These are phyloP conservation scores for Tapirus indicus DNA, from an alignment of 2,797 vertebrate genomes.

Conservation along the genomic window DNA sequence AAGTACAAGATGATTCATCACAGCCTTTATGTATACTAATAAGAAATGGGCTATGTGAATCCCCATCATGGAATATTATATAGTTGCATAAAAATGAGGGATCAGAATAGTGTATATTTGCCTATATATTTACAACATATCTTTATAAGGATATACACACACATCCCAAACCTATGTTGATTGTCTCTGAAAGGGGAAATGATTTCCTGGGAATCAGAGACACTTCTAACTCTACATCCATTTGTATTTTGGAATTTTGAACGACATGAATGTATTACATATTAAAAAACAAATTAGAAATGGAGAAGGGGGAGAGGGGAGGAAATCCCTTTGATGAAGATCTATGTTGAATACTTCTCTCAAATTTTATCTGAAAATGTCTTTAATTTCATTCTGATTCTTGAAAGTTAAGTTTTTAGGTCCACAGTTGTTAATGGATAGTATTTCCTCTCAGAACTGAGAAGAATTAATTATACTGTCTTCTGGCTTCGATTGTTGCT, in stretches of 20 bases:
- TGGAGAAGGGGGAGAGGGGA: neutral
- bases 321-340: neutral
- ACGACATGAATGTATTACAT: neutral
- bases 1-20: neutral
- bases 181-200: neutral
- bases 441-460: neutral
- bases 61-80: neutral
- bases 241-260: neutral
- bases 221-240: neutral
- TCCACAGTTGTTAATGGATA: neutral
- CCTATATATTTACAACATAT: neutral
- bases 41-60: neutral
- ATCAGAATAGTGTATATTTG: neutral
- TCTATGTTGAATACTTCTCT: neutral
- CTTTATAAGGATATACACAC: neutral
- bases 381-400: neutral
- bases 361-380: neutral
- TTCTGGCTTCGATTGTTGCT: neutral
- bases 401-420: neutral
- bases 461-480: neutral
- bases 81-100: neutral
- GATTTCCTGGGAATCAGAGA: neutral
- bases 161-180: neutral
- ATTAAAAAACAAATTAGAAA: neutral
- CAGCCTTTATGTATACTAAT: neutral